Percentiles rank a stretch among this genome's conserved stretches.
phyloP scores from a whole-genome alignment of 2,888 invertebrate species.

The Euzophera pinguis region DNA sequence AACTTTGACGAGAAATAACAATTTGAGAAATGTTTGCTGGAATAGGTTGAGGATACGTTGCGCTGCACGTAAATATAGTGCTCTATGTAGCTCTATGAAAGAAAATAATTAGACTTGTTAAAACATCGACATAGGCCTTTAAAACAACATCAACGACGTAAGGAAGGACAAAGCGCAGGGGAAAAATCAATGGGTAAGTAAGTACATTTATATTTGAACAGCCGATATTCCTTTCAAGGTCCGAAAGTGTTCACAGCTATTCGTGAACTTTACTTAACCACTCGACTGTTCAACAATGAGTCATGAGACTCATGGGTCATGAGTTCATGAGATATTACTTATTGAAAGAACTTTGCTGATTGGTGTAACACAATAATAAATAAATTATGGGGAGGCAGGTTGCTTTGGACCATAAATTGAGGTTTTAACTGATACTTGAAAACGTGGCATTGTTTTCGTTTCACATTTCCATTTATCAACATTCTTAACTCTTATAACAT shows the following conservation, averaged over 20 bases:
- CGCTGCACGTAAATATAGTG: too few relatives aligned
- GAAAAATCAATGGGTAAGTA: background rate
- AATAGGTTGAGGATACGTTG: background rate
- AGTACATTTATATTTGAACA: background rate
- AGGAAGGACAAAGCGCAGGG: background rate
- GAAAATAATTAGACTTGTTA: too few relatives aligned
- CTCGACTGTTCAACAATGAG: slow-evolving; percentile 44
- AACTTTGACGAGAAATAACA: background rate
- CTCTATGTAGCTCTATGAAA: too few relatives aligned
- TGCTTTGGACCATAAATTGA: slow-evolving; percentile 7
- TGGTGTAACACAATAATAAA: slow-evolving; percentile 38
- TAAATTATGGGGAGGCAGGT: slow-evolving; percentile 38
- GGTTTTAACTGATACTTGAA: background rate
- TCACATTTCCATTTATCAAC: background rate
- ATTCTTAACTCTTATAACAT: background rate
- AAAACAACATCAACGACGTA: background rate
- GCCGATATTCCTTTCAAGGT: background rate
- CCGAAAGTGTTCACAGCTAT: background rate
- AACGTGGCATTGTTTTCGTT: slow-evolving; percentile 1
- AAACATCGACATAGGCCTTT: too few relatives aligned
- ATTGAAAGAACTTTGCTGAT: slow-evolving; percentile 41
- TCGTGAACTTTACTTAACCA: slow-evolving; percentile 30
- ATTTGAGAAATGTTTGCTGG: background rate
- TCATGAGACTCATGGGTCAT: slow-evolving; percentile 40
- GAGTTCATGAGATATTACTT: slow-evolving; percentile 29